Evolutionary conservation across 2,113 vertebrate species (phyloP).

Genomic region (Lophura nycthemera): DNA sequence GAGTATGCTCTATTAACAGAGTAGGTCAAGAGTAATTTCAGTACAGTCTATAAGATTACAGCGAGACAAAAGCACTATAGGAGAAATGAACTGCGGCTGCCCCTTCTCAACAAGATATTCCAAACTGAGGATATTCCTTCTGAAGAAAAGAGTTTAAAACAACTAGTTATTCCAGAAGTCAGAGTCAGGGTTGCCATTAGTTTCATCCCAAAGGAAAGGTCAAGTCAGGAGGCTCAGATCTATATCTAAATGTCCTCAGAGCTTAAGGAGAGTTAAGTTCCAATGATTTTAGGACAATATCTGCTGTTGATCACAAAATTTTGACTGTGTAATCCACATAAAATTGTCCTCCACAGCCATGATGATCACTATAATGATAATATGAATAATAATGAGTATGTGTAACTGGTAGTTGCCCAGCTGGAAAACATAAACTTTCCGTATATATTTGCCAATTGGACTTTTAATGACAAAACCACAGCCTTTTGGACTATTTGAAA

Average conservation of each 20-base stretch:
- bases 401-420: constrained; percentile 74
- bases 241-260: not conserved
- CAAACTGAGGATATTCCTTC: not conserved
- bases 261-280: not conserved
- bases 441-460: constrained; percentile 73
- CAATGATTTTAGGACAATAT: not conserved
- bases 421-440: constrained; percentile 78
- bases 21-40: not conserved
- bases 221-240: not conserved
- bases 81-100: not conserved
- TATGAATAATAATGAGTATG: constrained; percentile 69
- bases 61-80: not conserved
- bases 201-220: not conserved
- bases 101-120: not conserved
- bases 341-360: constrained; percentile 30
- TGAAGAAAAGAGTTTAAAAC: not conserved
- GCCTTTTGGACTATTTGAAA: constrained; percentile 71
- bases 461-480: constrained; percentile 81
- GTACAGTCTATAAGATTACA: not conserved
- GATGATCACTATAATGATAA: constrained; percentile 50
- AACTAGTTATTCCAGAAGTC: not conserved
- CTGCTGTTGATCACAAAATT: constrained; percentile 3
- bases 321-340: not conserved
- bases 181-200: not conserved
- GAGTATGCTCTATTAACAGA: accelerated